These are phyloP conservation scores for Osmoderma eremita DNA, from an alignment of 2,888 invertebrate species.

Conservation along the genomic window DNA sequence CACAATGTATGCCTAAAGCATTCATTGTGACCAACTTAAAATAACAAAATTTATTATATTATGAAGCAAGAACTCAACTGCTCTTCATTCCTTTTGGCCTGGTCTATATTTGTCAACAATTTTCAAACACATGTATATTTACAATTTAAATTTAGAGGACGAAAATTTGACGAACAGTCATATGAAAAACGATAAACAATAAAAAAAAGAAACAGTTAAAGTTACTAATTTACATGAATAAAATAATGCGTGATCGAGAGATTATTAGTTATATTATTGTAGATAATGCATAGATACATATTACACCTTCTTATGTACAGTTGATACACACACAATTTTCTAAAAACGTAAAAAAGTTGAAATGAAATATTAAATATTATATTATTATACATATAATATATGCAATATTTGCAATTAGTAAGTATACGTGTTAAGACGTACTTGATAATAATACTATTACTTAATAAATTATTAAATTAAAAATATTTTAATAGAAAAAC, in stretches of 20 bases:
- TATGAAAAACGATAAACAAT: too few species aligned
- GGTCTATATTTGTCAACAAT: too few species aligned
- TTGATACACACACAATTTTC: slow-evolving; percentile 34
- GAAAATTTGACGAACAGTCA: too few species aligned
- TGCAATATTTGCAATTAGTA: slow-evolving; percentile 45
- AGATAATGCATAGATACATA: slow-evolving; percentile 21
- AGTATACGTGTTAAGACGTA: slow-evolving; percentile 44
- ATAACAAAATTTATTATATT: too few species aligned
- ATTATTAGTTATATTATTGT: slow-evolving; percentile 13
- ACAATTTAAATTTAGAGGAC: too few species aligned
- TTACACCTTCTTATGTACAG: slow-evolving; percentile 45
- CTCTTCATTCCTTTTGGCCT: too few species aligned
- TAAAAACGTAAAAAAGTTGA: slow-evolving; percentile 21
- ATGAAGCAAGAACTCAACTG: too few species aligned
- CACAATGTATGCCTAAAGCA: too few species aligned
- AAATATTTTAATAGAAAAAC: not conserved
- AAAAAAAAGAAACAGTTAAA: slow-evolving; percentile 8
- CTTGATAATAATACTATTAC: not conserved
- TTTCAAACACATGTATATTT: too few species aligned
- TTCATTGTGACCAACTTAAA: too few species aligned
- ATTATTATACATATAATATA: slow-evolving; percentile 35
- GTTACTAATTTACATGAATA: slow-evolving; percentile 21
- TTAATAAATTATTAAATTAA: slow-evolving; percentile 25
- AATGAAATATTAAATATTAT: slow-evolving; percentile 19
- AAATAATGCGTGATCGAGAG: slow-evolving; percentile 34